These are phyloP conservation scores for Amazona ochrocephala DNA, from an alignment of 2,797 vertebrate genomes.

Conservation along the genomic window DNA sequence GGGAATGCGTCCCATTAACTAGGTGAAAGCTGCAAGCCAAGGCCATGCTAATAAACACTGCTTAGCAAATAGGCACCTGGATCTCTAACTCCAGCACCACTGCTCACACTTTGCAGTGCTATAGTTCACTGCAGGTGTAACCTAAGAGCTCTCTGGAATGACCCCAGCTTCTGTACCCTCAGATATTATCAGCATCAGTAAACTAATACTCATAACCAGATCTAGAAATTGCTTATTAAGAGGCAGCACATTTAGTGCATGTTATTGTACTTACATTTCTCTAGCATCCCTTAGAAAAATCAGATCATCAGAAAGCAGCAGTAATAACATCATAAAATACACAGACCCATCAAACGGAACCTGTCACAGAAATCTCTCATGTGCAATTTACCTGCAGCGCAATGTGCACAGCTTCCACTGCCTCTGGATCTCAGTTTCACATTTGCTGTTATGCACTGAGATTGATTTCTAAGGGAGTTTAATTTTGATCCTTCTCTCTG, in stretches of 20 bases:
- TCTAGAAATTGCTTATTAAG: background rate
- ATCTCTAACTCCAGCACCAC: background rate
- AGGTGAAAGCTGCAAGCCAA: conserved; percentile 40
- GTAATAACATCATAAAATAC: conserved; percentile 13
- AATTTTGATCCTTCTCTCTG: background rate
- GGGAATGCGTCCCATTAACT: conserved; percentile 63
- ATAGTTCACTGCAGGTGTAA: background rate
- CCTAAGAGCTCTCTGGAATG: background rate
- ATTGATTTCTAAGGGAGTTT: background rate
- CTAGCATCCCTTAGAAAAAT: background rate
- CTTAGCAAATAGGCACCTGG: background rate
- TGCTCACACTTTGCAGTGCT: background rate
- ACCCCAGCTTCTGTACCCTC: background rate
- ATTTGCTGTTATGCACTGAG: background rate
- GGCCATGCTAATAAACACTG: background rate
- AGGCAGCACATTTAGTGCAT: background rate
- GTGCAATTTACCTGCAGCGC: background rate
- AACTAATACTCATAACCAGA: background rate
- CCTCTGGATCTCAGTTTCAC: background rate
- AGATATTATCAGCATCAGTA: background rate
- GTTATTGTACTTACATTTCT: background rate
- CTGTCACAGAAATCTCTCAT: background rate
- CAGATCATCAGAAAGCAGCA: background rate
- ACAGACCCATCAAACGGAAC: conserved; percentile 7
- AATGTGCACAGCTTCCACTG: background rate